Conservation (phyloP, 2,797 vertebrate species). For the Philypnodon macrostomus region DNA sequence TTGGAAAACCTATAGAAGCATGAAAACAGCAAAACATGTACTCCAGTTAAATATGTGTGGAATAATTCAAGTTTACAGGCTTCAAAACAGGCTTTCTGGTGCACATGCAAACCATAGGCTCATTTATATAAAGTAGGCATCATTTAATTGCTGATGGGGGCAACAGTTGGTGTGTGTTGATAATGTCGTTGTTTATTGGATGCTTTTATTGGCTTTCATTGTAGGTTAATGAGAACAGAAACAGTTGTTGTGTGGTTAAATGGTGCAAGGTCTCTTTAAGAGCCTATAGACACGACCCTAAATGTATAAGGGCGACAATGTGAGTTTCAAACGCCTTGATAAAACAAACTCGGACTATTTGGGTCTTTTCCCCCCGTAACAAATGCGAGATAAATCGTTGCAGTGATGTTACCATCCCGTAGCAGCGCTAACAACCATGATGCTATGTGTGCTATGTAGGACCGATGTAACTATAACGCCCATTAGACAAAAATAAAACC, state of each 20-base stretch:
- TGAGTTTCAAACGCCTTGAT: conserved; percentile 10
- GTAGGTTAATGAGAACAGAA: conserved; percentile 1
- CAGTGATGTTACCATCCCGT: conserved; percentile 30
- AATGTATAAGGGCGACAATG: conserved; percentile 11
- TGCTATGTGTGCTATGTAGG: conserved; percentile 29
- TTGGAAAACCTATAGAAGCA: too few species aligned
- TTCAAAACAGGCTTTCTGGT: too few species aligned
- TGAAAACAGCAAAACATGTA: too few species aligned
- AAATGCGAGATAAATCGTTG: conserved; percentile 4
- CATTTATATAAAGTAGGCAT: too few species aligned
- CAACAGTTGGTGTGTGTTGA: too few species aligned
- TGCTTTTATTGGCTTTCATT: background rate
- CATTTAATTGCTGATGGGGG: too few species aligned
- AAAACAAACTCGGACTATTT: conserved; percentile 16
- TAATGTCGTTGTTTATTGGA: too few species aligned
- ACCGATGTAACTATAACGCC: conserved; percentile 34
- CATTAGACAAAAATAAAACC: conserved; percentile 22
- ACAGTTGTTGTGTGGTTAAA: background rate
- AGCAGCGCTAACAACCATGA: conserved; percentile 31
- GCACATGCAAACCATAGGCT: too few species aligned
- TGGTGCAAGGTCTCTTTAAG: conserved; percentile 35
- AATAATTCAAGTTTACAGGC: too few species aligned
- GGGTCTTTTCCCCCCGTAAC: background rate
- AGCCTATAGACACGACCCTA: conserved; percentile 10
- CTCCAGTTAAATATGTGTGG: too few species aligned